phyloP scores from a whole-genome alignment of 2,888 invertebrate species.

The Microctonus hyperodae region DNA sequence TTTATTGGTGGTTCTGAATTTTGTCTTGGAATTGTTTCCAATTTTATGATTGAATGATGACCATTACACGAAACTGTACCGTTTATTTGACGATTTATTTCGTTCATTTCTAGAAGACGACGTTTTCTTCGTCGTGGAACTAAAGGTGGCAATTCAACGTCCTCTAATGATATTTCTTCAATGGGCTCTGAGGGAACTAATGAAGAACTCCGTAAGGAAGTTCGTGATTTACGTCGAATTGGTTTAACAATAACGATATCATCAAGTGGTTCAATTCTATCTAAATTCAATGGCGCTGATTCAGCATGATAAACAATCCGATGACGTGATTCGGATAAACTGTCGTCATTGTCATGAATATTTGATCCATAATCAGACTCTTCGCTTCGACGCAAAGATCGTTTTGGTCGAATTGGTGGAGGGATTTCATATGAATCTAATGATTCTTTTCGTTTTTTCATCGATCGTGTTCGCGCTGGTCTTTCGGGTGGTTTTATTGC shows the following conservation, averaged over 20 bases:
- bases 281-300: conserved; percentile 36
- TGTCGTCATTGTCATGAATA: conserved; percentile 35
- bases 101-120: conserved; percentile 27
- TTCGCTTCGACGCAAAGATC: conserved; percentile 55
- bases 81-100: conserved; percentile 20
- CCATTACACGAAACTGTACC: conserved; percentile 33
- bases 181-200: conserved; percentile 36
- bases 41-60: conserved; percentile 19
- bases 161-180: conserved; percentile 12
- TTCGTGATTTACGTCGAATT: conserved; percentile 53
- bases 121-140: conserved; percentile 40
- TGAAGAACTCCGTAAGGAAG: conserved; percentile 53
- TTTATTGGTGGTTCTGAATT: conserved; percentile 43
- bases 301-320: conserved; percentile 57
- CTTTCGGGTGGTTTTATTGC: conserved; percentile 52
- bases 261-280: conserved; percentile 51
- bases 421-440: conserved; percentile 45
- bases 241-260: conserved; percentile 60
- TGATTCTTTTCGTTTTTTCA: conserved; percentile 53
- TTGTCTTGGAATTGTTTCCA: neutral
- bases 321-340: conserved; percentile 45
- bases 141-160: conserved; percentile 28
- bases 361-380: conserved; percentile 42
- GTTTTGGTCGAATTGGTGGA: conserved; percentile 66
- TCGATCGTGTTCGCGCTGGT: conserved; percentile 49